Conservation (phyloP, 2,113 vertebrate species). For the Aspiorhynchus laticeps region DNA sequence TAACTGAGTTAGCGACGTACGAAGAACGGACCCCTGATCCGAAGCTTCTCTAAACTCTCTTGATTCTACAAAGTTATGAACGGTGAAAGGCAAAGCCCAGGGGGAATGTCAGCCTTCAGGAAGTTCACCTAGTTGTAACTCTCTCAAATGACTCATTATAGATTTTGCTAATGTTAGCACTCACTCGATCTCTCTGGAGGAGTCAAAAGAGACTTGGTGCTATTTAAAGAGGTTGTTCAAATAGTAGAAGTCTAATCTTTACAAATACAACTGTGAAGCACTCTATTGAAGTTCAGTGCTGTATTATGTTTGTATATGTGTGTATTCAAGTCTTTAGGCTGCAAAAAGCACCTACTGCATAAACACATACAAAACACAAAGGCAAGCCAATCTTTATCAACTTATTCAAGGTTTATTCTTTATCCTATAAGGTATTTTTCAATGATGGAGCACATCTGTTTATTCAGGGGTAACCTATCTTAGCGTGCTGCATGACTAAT, state of each 20-base stretch:
- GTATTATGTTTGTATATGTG: not conserved
- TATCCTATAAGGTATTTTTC: slow-evolving; percentile 22
- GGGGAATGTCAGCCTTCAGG: slow-evolving; percentile 1
- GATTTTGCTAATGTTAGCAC: not conserved
- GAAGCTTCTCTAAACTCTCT: not conserved
- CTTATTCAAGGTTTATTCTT: slow-evolving; percentile 18
- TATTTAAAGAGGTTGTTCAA: slow-evolving; percentile 1
- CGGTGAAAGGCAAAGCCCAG: not conserved
- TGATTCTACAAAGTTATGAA: not conserved
- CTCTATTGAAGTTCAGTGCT: not conserved
- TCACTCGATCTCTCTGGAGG: not conserved
- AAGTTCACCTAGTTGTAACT: not conserved
- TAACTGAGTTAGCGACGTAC: no score
- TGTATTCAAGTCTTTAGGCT: not conserved
- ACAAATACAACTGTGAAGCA: not conserved
- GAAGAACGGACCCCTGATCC: no score
- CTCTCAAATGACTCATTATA: slow-evolving; percentile 11
- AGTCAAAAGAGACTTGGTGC: not conserved
- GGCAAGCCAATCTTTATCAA: slow-evolving; percentile 9
- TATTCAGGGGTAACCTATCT: slow-evolving; percentile 18
- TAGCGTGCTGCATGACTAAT: slow-evolving; percentile 21
- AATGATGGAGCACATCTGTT: slow-evolving; percentile 23
- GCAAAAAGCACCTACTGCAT: not conserved
- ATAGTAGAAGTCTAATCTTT: not conserved
- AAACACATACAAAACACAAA: not conserved